Base-by-base conservation (phyloP, 37 sponge, comb jelly and placozoan species). In the Agelas oroides region DNA sequence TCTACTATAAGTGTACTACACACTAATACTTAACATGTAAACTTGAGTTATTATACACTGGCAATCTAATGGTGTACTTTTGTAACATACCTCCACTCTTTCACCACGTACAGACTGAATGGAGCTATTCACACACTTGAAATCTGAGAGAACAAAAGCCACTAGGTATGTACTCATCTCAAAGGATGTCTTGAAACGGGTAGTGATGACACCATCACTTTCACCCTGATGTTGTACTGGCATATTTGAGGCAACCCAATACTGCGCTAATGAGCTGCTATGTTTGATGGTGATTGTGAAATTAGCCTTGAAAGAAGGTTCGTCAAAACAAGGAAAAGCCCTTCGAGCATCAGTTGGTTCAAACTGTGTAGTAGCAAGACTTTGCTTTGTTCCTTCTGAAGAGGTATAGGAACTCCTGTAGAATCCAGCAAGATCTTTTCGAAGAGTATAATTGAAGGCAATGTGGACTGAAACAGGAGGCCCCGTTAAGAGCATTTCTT, bases 311-410 rank as follows among this genome's bases (percentile, higher is more conserved):
- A 96, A 61, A 2, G 74, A 81, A 41, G 99, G 99, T 73, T 98
- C 99, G 59, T 98, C 99, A 73, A 98, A 98, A 76, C 99, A 98
- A 25, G 97, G 99, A 64, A 98, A 98, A 25, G 99, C 99, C 59
- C 41, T 82, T 14, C 99, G 75, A n/a, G 99, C 99, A 82, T 87
- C 88, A 16, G 97, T 96, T 14, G 99, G 86, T 46, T 98, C 99
- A 80, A 98, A 96, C 87, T 98, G 96, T 17, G 99, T 98, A 31
- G 95, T 94, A 5, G 94, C 98, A 15, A 95, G 58, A 28, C 61
- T 74, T 0, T 67, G 70, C 41, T n/a, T 79, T 14, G 77, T 38
- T 31, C 92, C 94, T 36, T 39, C 30, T 12, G 70, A 36, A 15
- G 62, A 37, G 30, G n/a, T 58, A 66, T 93, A 96, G 0, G 87